Evolutionary conservation across 2,888 invertebrate species (phyloP), one percentile per base, ranked within the genome.

Genomic region (Glaucopsyche alexis): DNA sequence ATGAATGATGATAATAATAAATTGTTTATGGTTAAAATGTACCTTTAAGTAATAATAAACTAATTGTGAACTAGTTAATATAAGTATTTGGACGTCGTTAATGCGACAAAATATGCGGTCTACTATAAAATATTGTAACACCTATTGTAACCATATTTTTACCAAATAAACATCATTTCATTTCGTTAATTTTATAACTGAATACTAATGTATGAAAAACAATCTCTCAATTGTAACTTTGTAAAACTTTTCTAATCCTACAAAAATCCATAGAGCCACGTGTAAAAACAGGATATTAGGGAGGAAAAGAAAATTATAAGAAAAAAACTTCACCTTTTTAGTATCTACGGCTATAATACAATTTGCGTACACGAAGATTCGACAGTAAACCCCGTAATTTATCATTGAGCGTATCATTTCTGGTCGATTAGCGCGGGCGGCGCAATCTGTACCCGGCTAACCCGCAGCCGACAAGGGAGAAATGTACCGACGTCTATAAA

Each of bases 371-470:
- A 66, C 42, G 40, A 42, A 42, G 16, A 71, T 71, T 55, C 49
- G 71, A 45, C 29, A 40, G 40, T 72, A 16, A 71, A 67, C 49
- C 55, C 45, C 84, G 84, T 85, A 85, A 86, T 86, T 85, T 84
- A 88, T 87, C 85, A 85, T 81, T 81, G 81, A 80, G 80, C 82
- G 83, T 87, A 87, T 89, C 87, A 88, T 84, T 90, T 90, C 87
- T 86, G 84, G 85, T 86, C 86, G 86, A 90, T 91, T 89, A 87
- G 86, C 85, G 82, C 79, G 81, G 83, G 82, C 79, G 81, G 81
- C 82, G 82, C 81, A 82, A 84, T 87, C 85, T 84, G 82, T 81
- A 80, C 80, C 78, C 80, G 78, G 78, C 66, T 29, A 79, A 78
- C 76, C 79, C 76, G 79, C 79, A 81, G 82, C 82, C 81, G 80